Conservation (phyloP, 2,113 vertebrate species). For the Actenoides hombroni region DNA sequence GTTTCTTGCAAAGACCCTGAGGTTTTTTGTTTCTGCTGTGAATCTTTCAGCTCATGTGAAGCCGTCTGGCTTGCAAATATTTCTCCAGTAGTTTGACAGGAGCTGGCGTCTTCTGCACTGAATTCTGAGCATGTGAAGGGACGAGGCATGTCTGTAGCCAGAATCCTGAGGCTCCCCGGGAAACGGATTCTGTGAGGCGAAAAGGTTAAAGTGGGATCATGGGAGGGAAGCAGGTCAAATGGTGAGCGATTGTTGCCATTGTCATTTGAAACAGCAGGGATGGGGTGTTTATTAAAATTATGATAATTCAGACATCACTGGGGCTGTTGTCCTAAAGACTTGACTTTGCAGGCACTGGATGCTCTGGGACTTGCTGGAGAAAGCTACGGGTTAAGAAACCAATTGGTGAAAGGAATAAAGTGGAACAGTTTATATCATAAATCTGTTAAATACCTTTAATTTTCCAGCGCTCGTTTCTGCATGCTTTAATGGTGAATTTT, state of each 20-base stretch:
- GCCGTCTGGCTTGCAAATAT: background rate
- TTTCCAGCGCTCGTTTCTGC: background rate
- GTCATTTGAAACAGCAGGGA: background rate
- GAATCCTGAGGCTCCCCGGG: conserved; percentile 11
- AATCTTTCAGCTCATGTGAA: background rate
- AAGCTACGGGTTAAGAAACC: background rate
- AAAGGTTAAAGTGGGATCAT: conserved; percentile 72
- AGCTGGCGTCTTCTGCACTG: background rate
- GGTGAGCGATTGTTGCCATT: conserved; percentile 69
- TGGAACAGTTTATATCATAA: background rate
- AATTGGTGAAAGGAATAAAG: background rate
- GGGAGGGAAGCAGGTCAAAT: conserved; percentile 85
- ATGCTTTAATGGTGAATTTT: background rate
- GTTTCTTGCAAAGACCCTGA: background rate
- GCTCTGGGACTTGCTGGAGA: background rate
- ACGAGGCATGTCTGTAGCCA: conserved; percentile 36
- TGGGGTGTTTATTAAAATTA: background rate
- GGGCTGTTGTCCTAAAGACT: background rate
- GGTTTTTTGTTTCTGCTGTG: background rate
- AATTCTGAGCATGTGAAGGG: conserved; percentile 1
- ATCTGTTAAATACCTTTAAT: background rate
- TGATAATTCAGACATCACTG: background rate
- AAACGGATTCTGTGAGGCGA: conserved; percentile 52
- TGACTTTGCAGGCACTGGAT: background rate
- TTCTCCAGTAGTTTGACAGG: background rate